Conservation (phyloP, 2,113 vertebrate genomes). For the Empidonax traillii region DNA sequence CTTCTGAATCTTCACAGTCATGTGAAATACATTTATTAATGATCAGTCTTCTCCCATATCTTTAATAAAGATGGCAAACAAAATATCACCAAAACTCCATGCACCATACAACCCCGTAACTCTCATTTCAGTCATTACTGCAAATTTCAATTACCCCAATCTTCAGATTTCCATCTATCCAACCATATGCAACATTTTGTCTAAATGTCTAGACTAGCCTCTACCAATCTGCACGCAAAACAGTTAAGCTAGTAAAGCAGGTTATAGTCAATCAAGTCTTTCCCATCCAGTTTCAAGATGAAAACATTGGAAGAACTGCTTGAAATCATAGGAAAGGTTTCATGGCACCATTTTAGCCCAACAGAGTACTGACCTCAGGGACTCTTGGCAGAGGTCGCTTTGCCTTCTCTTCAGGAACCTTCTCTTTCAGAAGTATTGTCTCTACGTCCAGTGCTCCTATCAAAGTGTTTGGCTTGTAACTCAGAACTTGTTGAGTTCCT, state of each 20-base stretch:
- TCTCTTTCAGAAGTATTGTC: constrained; percentile 87
- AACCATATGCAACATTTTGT: not conserved
- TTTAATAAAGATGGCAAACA: not conserved
- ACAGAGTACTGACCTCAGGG: constrained; percentile 84
- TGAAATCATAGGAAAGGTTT: not conserved
- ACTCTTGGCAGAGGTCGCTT: constrained; percentile 81
- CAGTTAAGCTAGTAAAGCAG: not conserved
- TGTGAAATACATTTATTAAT: not conserved
- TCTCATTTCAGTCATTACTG: not conserved
- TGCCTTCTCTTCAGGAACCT: constrained; percentile 81
- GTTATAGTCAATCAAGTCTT: not conserved
- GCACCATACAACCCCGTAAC: not conserved
- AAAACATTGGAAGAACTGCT: not conserved
- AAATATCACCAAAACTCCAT: not conserved
- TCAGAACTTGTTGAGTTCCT: constrained; percentile 77
- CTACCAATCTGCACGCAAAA: not conserved
- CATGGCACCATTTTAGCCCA: not conserved
- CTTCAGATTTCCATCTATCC: not conserved
- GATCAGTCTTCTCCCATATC: not conserved
- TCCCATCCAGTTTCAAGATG: not conserved
- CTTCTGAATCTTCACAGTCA: not conserved
- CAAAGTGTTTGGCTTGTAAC: constrained; percentile 90
- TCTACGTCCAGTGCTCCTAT: constrained; percentile 87
- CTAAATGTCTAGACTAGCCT: not conserved
- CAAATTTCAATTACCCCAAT: not conserved